Evolutionary conservation across 2,888 invertebrate genomes (phyloP).

Genomic region (Cosmopolites sordidus): DNA sequence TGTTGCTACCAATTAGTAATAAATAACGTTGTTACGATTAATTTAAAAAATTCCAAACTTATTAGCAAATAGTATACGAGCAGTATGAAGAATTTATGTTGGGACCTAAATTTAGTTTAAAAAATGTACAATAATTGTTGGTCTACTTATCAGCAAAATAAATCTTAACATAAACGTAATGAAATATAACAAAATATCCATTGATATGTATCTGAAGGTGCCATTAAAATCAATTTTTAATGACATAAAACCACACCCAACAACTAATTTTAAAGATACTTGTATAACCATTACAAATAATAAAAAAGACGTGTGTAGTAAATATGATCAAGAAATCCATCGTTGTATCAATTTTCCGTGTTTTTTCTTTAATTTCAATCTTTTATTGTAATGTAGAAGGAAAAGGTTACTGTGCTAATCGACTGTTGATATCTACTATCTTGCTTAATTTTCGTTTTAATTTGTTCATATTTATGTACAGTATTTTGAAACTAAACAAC

Average conservation of each 20-base stretch:
- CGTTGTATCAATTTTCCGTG: neutral
- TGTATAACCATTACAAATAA: neutral
- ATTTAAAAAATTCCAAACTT: conserved; percentile 17
- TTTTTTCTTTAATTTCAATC: neutral
- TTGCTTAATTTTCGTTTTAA: no score
- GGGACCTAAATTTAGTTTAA: conserved; percentile 10
- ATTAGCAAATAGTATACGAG: conserved; percentile 8
- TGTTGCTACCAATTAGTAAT: conserved; percentile 14
- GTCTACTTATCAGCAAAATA: conserved; percentile 16
- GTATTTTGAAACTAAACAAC: no score
- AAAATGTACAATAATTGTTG: conserved; percentile 17
- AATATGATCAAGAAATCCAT: neutral
- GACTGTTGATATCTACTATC: neutral
- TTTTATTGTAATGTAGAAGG: neutral
- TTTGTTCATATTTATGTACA: no score
- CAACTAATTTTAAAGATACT: conserved; percentile 7
- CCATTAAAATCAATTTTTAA: conserved; percentile 12
- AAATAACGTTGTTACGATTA: conserved; percentile 14
- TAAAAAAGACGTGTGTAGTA: neutral
- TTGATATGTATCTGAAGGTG: conserved; percentile 15
- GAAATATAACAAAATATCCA: conserved; percentile 17
- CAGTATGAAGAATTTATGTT: conserved; percentile 10
- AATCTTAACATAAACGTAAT: conserved; percentile 18
- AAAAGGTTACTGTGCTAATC: neutral
- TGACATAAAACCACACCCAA: conserved; percentile 7